Conservation (phyloP, 2,888 invertebrate species). For the Ophonus ardosiacus region DNA sequence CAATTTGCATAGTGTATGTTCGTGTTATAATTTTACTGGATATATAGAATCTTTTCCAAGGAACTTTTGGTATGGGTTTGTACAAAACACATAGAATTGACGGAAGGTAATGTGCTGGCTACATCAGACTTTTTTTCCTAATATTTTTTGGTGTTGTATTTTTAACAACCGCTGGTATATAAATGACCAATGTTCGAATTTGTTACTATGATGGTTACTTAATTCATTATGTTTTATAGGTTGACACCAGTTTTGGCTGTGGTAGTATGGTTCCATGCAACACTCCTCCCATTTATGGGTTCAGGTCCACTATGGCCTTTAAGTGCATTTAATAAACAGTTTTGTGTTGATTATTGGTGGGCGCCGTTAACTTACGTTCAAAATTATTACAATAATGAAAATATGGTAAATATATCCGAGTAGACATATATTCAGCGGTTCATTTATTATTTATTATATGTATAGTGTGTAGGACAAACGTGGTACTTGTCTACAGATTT, state of each 20-base stretch:
- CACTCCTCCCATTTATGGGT: constrained; percentile 17
- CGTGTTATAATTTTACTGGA: too few relatives aligned
- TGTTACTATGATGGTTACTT: too few relatives aligned
- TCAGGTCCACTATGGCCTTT: constrained; percentile 48
- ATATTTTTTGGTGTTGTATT: too few relatives aligned
- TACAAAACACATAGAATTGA: too few relatives aligned
- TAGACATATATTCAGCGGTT: neutral
- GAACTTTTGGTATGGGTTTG: too few relatives aligned
- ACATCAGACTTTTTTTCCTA: too few relatives aligned
- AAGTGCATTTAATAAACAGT: neutral
- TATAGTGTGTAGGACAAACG: constrained; percentile 68
- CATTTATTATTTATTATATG: constrained; percentile 32
- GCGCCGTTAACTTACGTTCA: constrained; percentile 36
- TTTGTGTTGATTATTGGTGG: constrained; percentile 49
- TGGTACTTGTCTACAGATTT: constrained; percentile 67
- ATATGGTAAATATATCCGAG: constrained; percentile 45
- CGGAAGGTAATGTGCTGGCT: too few relatives aligned
- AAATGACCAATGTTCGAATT: constrained; percentile 5
- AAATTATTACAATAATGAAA: constrained; percentile 40
- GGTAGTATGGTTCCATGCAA: constrained; percentile 29
- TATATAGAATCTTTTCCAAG: too few relatives aligned
- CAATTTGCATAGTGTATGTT: too few relatives aligned
- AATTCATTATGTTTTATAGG: neutral
- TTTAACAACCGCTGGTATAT: too few relatives aligned
- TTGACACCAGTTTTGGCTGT: constrained; percentile 41